Percentiles rank a stretch among this genome's conserved stretches.
Conservation (phyloP, 2,113 vertebrate species). For the Porphyrio hochstetteri region DNA sequence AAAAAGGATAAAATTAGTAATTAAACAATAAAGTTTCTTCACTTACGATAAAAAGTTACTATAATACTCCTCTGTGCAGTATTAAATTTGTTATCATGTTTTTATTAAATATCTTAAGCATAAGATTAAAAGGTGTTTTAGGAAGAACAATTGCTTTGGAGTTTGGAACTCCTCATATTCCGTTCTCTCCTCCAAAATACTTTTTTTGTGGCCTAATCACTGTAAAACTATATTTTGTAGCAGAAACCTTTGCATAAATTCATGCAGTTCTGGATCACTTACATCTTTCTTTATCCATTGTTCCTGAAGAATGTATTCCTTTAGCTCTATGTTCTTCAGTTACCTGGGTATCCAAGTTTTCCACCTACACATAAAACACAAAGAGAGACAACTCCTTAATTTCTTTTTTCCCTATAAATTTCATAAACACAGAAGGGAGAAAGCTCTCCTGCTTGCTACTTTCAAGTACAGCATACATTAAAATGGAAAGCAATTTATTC, state of each 20-base stretch:
- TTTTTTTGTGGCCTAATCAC: not conserved
- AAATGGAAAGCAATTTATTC: not conserved
- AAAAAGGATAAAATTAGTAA: not conserved
- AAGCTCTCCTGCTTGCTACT: not conserved
- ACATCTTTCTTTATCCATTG: slow-evolving; percentile 35
- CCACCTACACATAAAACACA: slow-evolving; percentile 48
- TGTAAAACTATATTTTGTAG: not conserved
- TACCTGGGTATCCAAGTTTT: slow-evolving; percentile 25
- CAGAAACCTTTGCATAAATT: not conserved
- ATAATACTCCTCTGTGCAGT: not conserved
- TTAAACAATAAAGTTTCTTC: not conserved
- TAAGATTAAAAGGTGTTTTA: not conserved
- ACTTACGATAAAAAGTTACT: accelerated
- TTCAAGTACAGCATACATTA: not conserved
- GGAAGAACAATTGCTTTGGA: not conserved
- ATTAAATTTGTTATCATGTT: not conserved
- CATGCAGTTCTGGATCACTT: not conserved
- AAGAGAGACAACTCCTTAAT: not conserved
- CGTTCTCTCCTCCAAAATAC: not conserved
- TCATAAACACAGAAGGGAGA: not conserved
- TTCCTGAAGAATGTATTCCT: not conserved
- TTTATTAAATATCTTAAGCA: not conserved
- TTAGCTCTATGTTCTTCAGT: slow-evolving; percentile 14
- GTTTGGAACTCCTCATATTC: not conserved
- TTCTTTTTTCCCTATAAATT: not conserved